Conservation (phyloP, 2,888 invertebrate species). For the Dynastes hyllus region DNA sequence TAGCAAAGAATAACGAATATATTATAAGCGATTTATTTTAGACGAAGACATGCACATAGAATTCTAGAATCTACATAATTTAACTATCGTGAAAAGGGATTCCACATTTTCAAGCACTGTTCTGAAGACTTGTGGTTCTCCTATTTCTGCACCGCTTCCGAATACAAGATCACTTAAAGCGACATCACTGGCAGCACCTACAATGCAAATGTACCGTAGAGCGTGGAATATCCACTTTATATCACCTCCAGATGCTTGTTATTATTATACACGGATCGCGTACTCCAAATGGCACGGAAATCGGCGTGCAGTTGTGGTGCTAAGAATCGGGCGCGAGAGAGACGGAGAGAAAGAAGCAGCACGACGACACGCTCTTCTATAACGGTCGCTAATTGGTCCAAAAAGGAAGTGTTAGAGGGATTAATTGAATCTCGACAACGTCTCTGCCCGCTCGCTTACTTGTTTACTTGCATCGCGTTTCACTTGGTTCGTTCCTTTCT, state of each 20-base stretch:
- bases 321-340: neutral
- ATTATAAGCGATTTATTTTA: too few relatives aligned
- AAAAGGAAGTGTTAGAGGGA: slow-evolving; percentile 32
- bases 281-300: slow-evolving; percentile 23
- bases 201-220: neutral
- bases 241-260: slow-evolving; percentile 21
- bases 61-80: too few relatives aligned
- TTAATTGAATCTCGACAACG: slow-evolving; percentile 25
- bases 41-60: too few relatives aligned
- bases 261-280: slow-evolving; percentile 27
- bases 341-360: neutral
- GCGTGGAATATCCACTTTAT: neutral
- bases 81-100: too few relatives aligned
- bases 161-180: neutral
- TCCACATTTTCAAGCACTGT: too few relatives aligned
- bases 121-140: neutral
- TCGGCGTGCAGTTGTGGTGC: neutral
- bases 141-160: neutral
- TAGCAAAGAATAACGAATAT: too few relatives aligned
- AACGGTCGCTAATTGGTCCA: slow-evolving; percentile 40
- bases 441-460: slow-evolving; percentile 3
- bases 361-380: slow-evolving; percentile 30
- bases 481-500: slow-evolving; percentile 9
- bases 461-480: slow-evolving; percentile 1
- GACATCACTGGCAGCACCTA: neutral